Evolutionary conservation across 2,797 vertebrate species (phyloP).

Genomic region (Phrynocephalus guinanensis): DNA sequence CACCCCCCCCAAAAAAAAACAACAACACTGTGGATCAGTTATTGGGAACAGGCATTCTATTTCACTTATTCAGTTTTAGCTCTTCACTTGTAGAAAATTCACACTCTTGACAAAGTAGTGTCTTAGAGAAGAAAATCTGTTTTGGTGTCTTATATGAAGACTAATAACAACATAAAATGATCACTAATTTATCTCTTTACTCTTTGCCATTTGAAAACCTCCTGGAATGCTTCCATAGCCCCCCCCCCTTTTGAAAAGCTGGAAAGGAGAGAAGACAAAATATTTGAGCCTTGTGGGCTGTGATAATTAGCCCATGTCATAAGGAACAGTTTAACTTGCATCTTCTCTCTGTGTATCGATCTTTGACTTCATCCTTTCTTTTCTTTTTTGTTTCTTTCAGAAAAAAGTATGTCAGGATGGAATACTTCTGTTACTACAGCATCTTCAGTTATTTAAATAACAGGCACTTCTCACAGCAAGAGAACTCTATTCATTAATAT

Average conservation of each 20-base stretch:
- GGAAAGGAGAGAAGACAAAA: slow-evolving; percentile 38
- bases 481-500: neutral
- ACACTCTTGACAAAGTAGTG: neutral
- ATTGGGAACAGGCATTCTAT: neutral
- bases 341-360: slow-evolving; percentile 51
- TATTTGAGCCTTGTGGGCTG: slow-evolving; percentile 45
- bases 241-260: neutral
- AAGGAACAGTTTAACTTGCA: slow-evolving; percentile 59
- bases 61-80: neutral
- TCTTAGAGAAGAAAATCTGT: slow-evolving; percentile 14
- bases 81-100: slow-evolving; percentile 12
- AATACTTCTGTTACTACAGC: slow-evolving; percentile 6
- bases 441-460: slow-evolving; percentile 44
- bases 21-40: neutral
- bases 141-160: neutral
- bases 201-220: neutral
- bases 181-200: neutral
- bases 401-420: neutral
- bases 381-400: neutral
- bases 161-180: neutral
- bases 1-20: no score
- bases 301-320: slow-evolving; percentile 52
- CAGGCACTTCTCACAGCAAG: slow-evolving; percentile 33
- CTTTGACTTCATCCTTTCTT: neutral
- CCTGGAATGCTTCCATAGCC: neutral